These are phyloP conservation scores for Crepidodera aurea DNA, from an alignment of 2,888 invertebrate species.

Conservation along the genomic window DNA sequence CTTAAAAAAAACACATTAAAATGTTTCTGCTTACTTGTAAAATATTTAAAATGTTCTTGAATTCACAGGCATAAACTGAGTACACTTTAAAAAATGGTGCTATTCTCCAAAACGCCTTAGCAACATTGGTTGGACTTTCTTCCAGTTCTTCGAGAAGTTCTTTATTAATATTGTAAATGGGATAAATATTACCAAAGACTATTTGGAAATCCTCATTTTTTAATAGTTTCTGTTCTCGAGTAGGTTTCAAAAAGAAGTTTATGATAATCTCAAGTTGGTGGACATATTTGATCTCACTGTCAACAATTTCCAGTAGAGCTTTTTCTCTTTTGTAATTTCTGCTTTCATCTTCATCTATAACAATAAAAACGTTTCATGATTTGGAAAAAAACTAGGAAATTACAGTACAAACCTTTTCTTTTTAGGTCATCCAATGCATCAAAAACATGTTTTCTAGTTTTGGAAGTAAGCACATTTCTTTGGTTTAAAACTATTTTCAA, in stretches of 20 bases:
- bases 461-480: constrained; percentile 69
- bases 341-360: constrained; percentile 51
- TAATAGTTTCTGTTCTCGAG: constrained; percentile 64
- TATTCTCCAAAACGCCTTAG: constrained; percentile 72
- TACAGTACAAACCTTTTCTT: constrained; percentile 45
- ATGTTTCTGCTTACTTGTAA: constrained; percentile 66
- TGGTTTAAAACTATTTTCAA: constrained; percentile 68
- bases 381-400: neutral
- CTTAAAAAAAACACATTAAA: too few relatives aligned
- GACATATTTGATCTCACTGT: constrained; percentile 75
- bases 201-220: constrained; percentile 63
- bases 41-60: constrained; percentile 69
- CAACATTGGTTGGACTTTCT: constrained; percentile 66
- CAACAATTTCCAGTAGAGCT: constrained; percentile 73
- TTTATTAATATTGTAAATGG: constrained; percentile 70
- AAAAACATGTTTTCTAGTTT: constrained; percentile 69
- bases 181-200: constrained; percentile 71
- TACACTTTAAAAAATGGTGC: constrained; percentile 82
- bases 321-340: constrained; percentile 59
- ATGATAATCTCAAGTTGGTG: constrained; percentile 72
- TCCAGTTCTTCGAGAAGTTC: constrained; percentile 69
- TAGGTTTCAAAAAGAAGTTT: constrained; percentile 70
- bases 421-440: constrained; percentile 65
- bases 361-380: neutral
- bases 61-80: constrained; percentile 79